Evolutionary conservation across 2,888 invertebrate genomes (phyloP), one percentile per base, ranked within the genome.

Genomic region (Mantis religiosa): DNA sequence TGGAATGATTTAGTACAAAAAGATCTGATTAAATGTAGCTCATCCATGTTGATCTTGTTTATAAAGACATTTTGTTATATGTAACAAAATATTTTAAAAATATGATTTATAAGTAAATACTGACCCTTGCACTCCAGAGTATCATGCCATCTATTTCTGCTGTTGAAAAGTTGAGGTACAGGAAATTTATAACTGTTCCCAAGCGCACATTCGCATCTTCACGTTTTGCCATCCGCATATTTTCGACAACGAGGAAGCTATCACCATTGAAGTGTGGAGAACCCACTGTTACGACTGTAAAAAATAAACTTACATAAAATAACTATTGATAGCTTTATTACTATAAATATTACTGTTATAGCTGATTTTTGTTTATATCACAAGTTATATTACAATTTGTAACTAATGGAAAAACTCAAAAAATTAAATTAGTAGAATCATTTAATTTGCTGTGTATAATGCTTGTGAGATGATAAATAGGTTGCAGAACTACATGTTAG

Each of bases 241-340:
- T 89, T 86, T 92, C 94, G 89, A 95, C 93, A 89, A 95, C 92
- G 91, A 95, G 92, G 91, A 95, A 95, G 92, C 95, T 95, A 90
- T 94, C 94, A 87, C 96, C 96, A 91, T 94, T 94, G 92, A 97
- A 96, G 92, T 96, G 95, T 0, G 97, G 96, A 83, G 95, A 95
- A 87, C 95, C 95, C 89, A 96, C 94, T 91, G 95, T 95, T n/a
- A n/a, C n/a, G n/a, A 30, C 4, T 30, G 30, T 30, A 4, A 41
- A 71, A 28, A 25, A 71, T 3, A 20, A 71, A 71, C 20, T 20
- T 20, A 3, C 54, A 20, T 71, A 4, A 20, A 71, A 71, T 41
- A 54, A 20, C 25, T 20, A 41, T 12, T 41, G 12, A 12, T 41
- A 12, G 41, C 12, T 41, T 12, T 12, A 12, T 41, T 41, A 41